Evolutionary conservation across 1,140 invertebrate genomes (phyloP), one percentile per base, ranked within the genome.

Genomic region (Brachionus plicatilis): DNA sequence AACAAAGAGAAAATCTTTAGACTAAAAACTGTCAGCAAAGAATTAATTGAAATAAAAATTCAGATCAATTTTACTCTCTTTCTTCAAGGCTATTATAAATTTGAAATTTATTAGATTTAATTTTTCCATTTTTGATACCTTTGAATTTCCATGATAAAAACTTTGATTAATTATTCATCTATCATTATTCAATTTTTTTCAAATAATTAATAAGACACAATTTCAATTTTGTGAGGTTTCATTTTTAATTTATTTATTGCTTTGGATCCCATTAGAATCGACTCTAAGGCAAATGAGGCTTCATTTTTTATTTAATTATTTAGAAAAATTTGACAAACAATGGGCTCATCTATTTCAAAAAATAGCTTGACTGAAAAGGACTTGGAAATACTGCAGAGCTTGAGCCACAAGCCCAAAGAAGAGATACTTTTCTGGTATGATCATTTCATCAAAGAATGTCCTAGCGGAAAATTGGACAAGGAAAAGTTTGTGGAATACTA

Each of bases 361-460:
- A 76, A n/a, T 76, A 76, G 20, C 24, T 24, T 76, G 8, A 76
- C 41, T 53, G 72, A 82, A 7, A 82, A 82, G 65, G 79, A 82
- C 41, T 68, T 82, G 53, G 65, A 82, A 68, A 68, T 82, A n/a
- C 12, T 82, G 24, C n/a, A 60, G 4, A 60, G 65, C 14, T 82
- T 82, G 53, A 82, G 79, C 20, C 29, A 68, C 53, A 65, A 65
- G 53, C 79, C 79, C 41, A 68, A 82, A 82, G 79, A 68, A 65
- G 79, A 82, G 9, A 82, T 82, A 5, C 2, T 65, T 12, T 82
- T 82, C 33, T 82, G 79, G 79, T 82, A 82, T 8, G 82, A 70
- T 0, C 60, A 83, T 20, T 83, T 83, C 41, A 29, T 83, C 17
- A 47, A 83, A 17, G 60, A 83, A 27, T 68, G 60, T 29, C 82